Evolutionary conservation across 2,797 vertebrate genomes (phyloP), one percentile per base, ranked within the genome.

Genomic region (Spea hammondii): DNA sequence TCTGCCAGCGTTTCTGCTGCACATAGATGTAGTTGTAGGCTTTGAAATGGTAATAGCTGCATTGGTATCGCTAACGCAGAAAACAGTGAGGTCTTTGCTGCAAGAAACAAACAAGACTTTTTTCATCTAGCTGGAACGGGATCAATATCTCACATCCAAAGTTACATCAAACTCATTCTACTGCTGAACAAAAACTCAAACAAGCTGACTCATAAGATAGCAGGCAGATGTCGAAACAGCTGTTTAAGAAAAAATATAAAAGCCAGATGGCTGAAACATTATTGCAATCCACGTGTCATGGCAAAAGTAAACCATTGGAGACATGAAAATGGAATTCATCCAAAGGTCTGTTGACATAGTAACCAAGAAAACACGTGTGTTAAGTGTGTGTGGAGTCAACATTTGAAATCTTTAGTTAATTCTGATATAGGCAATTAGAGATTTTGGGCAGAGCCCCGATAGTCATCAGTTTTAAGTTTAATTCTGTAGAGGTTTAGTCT

Each of bases 171-270:
- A 48, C 49, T 65, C 10, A 62, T 73, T 77, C 79, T 74, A 77
- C 8, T 70, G 57, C 50, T 69, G 45, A 57, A 77, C 7, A 73
- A 67, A 62, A 74, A 65, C 48, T 82, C 67, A 77, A 77, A 81
- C 75, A 74, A 74, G 79, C 75, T 69, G 70, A 82, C 70, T 82
- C 79, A 82, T 72, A 77, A 51, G 79, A 77, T 70, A 77, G 74
- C 70, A 72, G 79, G 62, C 79, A 82, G 79, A 78, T 82, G 80
- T 78, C 9, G 49, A 70, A 77, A 78, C 80, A 82, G 75, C 75
- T 82, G 80, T 72, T 73, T 74, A 82, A 77, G 70, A 49, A 73
- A 11, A 65, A 74, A 77, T 66, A 78, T 17, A 70, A 74, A 65
- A 57, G 75, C 75, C 75, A 82, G 80, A 78, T 82, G 70, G 75